Conservation (phyloP, 2,888 invertebrate species). For the Spatulosminthurus flaviceps region DNA sequence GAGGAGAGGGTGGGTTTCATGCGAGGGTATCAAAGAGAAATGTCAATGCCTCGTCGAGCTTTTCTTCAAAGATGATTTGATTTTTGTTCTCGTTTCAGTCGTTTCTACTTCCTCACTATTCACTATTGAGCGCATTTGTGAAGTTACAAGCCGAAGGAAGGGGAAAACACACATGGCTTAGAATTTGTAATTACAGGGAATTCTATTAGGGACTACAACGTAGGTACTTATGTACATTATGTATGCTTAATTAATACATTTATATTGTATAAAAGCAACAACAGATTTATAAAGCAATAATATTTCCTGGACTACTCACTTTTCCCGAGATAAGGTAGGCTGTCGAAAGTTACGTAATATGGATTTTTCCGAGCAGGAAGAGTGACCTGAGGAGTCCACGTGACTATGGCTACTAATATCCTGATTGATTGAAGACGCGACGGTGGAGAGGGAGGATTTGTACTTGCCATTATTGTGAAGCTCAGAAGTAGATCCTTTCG, state of each 20-base stretch:
- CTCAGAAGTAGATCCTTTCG: background rate
- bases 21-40: background rate
- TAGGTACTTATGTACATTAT: too few species aligned
- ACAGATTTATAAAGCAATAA: background rate
- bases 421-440: constrained; percentile 55
- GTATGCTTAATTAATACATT: too few species aligned
- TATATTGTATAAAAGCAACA: too few species aligned
- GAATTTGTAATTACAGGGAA: too few species aligned
- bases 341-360: constrained; percentile 23
- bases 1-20: background rate
- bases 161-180: too few species aligned
- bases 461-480: constrained; percentile 46
- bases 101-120: too few species aligned
- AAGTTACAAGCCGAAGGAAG: too few species aligned
- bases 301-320: background rate
- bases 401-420: constrained; percentile 40
- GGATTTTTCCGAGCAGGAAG: constrained; percentile 39
- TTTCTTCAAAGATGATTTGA: background rate
- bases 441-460: constrained; percentile 56
- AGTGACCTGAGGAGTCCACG: constrained; percentile 34
- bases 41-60: background rate
- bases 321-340: background rate
- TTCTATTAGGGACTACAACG: too few species aligned
- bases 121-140: too few species aligned
- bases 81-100: too few species aligned